Base-by-base conservation (phyloP, 2,888 invertebrate genomes). In the Xiphydria camelus region DNA sequence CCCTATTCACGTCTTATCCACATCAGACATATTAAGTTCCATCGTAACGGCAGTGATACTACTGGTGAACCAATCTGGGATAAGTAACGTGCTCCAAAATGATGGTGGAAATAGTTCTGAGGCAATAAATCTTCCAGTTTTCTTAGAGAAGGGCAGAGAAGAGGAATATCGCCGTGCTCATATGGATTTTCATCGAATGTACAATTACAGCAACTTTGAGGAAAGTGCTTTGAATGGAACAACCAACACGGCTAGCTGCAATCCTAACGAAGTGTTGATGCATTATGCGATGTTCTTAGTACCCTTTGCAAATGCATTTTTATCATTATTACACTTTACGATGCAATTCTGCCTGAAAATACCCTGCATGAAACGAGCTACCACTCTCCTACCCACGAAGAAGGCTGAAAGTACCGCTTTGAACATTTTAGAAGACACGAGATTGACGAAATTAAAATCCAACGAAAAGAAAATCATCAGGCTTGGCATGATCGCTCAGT, bases 241-340 rank as follows among this genome's bases (percentile, higher is more conserved):
- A 4, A 20, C 20, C 14, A 12, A 5, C 10, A 20, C 21, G 17
- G 36, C 39, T 10, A n/a, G n/a, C n/a, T 73, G 70, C 37, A 41
- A 61, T 29, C 53, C 53, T 5, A 53, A 40, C 22, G 54, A 56
- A n/a, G 39, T 62, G 19, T 21, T 69, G n/a, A 52, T 61, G 48
- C 61, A 68, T 4, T 68, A 72, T 47, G 63, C 64, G n/a, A 55
- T 64, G 48, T 62, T 75, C 45, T 39, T 73, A 4, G 54, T 70
- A 5, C 72, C 74, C 29, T 65, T 75, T 22, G 56, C 61, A 21
- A 74, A 73, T 45, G 64, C 72, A 2, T 73, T 75, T 41, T 23
- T 65, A n/a, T 73, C 74, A 2, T 41, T 72, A 4, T 4, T 74
- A 6, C 60, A 60, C n/a, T 66, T 64, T 32, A 64, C 62, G 2